Evolutionary conservation across 1,140 invertebrate genomes (phyloP), one percentile per base, ranked within the genome.

Genomic region (Venturia canescens): DNA sequence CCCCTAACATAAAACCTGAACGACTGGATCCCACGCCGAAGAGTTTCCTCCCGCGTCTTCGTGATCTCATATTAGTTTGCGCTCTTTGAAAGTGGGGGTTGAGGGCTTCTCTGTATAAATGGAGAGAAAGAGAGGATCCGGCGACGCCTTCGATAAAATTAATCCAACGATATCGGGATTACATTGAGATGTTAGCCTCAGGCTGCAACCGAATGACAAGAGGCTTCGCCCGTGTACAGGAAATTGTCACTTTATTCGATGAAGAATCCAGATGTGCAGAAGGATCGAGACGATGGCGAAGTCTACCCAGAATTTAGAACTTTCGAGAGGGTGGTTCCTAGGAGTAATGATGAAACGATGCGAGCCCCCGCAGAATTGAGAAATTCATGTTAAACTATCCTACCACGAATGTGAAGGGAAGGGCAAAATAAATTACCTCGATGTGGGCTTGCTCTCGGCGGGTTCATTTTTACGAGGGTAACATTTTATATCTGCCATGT

Each of bases 181-280:
- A 66, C 31, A 66, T 66, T 77, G 44, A 66, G 60, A 79, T 79
- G 15, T 70, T 70, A 74, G 38, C 48, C 21, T 57, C 44, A 67
- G 48, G 78, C n/a, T 18, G 67, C 31, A n/a, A n/a, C 18, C 9
- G 76, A 21, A 69, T 78, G 74, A 29, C 31, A 53, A 53, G 6
- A 18, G 13, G 57, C 66, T 15, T 21, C 26, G 60, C 60, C 11
- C 23, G 16, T 27, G 60, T 63, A 63, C 60, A 23, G 13, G 63
- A 83, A 85, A 80, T 82, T 83, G 78, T 80, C 82, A 75, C 78
- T 83, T 81, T 80, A 83, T 84, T 82, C 78, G 82, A 77, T 77
- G 75, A 29, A 82, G 70, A 21, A 63, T 80, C 79, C 66, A 57
- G 63, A 50, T 57, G 5, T 26, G 23, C 6, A n/a, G 7, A 26